Evolutionary conservation across 2,888 invertebrate species (phyloP).

Genomic region (Lithophane semibrunnea): DNA sequence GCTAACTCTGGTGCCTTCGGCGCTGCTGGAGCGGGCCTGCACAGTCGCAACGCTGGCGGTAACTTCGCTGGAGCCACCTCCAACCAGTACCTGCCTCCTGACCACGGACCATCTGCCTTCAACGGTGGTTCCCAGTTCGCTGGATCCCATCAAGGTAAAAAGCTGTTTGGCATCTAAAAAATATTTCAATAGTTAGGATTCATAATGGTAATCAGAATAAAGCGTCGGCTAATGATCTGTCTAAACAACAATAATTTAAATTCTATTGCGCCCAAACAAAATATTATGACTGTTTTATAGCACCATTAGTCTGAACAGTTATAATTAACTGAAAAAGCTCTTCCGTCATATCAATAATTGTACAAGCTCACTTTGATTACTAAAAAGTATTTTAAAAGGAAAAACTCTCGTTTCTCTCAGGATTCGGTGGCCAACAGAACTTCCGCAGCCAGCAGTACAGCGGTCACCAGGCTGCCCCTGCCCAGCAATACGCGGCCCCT

Average conservation of each 20-base stretch:
- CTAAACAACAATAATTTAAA: too few relatives aligned
- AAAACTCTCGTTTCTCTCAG: slow-evolving; percentile 44
- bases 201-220: too few relatives aligned
- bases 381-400: too few relatives aligned
- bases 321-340: too few relatives aligned
- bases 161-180: too few relatives aligned
- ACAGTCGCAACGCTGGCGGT: slow-evolving; percentile 16
- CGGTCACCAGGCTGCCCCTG: slow-evolving; percentile 18
- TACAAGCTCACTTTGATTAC: too few relatives aligned
- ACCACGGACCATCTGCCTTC: slow-evolving; percentile 75
- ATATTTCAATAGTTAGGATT: too few relatives aligned
- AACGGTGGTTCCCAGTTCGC: slow-evolving; percentile 61
- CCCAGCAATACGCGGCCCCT: slow-evolving; percentile 61
- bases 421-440: slow-evolving; percentile 64
- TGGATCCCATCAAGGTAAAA: slow-evolving; percentile 62
- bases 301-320: too few relatives aligned
- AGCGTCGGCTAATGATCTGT: too few relatives aligned
- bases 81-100: slow-evolving; percentile 85
- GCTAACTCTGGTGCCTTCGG: slow-evolving; percentile 57
- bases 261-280: too few relatives aligned
- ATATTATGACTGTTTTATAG: too few relatives aligned
- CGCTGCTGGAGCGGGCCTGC: slow-evolving; percentile 33
- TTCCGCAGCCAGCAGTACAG: slow-evolving; percentile 40
- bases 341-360: too few relatives aligned
- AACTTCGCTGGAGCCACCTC: slow-evolving; percentile 74